phyloP scores from a whole-genome alignment of 2,113 vertebrate genomes.

The Conger conger region DNA sequence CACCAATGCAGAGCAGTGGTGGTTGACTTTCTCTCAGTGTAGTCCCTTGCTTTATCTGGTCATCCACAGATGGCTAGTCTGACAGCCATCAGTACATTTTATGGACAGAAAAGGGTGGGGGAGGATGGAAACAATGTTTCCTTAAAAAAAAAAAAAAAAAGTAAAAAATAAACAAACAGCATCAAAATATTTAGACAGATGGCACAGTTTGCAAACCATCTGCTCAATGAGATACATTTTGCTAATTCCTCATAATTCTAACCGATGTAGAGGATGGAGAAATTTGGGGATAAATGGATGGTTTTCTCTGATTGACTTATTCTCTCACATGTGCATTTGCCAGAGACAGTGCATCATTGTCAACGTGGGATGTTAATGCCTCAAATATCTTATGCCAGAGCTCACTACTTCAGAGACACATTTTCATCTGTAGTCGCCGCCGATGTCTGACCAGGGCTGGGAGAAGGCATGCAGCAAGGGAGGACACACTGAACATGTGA shows the following conservation, averaged over 20 bases:
- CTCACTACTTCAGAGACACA: no score
- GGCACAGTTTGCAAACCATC: conserved; percentile 19
- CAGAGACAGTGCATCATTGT: no score
- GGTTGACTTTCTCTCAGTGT: background rate
- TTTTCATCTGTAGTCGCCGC: no score
- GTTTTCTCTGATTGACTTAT: no score
- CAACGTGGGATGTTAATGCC: no score
- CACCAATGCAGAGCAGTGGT: background rate
- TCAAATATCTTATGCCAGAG: no score
- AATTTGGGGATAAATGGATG: background rate
- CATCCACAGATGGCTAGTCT: conserved; percentile 16
- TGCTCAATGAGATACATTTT: conserved; percentile 1
- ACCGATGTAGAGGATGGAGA: background rate
- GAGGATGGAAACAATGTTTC: conserved; percentile 10
- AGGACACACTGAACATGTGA: no score
- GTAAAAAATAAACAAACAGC: no score
- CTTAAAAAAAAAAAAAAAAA: no score
- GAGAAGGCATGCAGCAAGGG: no score
- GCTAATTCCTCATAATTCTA: background rate
- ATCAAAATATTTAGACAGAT: conserved; percentile 19
- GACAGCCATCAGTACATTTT: conserved; percentile 1
- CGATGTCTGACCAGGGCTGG: no score
- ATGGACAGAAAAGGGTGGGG: background rate
- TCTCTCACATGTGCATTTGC: no score
- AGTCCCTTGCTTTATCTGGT: background rate